phyloP scores from a whole-genome alignment of 2,888 invertebrate species.

The Noctua janthe region DNA sequence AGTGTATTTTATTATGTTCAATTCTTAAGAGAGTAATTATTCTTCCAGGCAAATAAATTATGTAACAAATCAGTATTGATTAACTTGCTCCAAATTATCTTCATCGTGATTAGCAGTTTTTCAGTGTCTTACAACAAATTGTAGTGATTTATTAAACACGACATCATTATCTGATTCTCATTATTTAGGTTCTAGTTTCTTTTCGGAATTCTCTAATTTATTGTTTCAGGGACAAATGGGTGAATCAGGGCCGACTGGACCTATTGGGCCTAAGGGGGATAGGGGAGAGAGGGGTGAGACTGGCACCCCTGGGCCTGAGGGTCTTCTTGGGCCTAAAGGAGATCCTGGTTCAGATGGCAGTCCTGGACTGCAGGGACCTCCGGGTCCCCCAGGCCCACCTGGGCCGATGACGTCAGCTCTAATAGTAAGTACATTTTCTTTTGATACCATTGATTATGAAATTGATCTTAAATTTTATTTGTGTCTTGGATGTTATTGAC shows the following conservation, averaged over 20 bases:
- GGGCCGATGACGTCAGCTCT: constrained; percentile 76
- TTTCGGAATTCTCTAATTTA: constrained; percentile 37
- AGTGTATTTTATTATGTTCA: background rate
- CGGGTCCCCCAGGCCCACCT: constrained; percentile 92
- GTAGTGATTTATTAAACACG: constrained; percentile 54
- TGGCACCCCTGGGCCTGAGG: constrained; percentile 92
- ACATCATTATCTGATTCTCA: constrained; percentile 51
- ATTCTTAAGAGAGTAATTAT: constrained; percentile 34
- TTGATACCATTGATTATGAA: background rate
- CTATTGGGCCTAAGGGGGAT: constrained; percentile 91
- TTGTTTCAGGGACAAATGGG: constrained; percentile 91
- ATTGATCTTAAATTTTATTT: too few relatives aligned
- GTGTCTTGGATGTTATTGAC: constrained; percentile 3
- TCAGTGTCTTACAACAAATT: constrained; percentile 47
- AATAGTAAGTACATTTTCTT: constrained; percentile 73
- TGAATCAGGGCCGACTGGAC: constrained; percentile 92
- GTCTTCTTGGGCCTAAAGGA: constrained; percentile 94
- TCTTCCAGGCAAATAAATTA: constrained; percentile 44
- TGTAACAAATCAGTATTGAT: constrained; percentile 50
- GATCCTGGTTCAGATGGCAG: constrained; percentile 93
- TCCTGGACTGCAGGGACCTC: constrained; percentile 92
- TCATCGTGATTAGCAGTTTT: constrained; percentile 42
- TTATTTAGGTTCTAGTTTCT: constrained; percentile 44
- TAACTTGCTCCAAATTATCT: constrained; percentile 49
- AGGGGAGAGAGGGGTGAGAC: constrained; percentile 93